These are phyloP conservation scores for Dreissena polymorpha DNA, from an alignment of 1,140 invertebrate genomes.

Conservation along the genomic window DNA sequence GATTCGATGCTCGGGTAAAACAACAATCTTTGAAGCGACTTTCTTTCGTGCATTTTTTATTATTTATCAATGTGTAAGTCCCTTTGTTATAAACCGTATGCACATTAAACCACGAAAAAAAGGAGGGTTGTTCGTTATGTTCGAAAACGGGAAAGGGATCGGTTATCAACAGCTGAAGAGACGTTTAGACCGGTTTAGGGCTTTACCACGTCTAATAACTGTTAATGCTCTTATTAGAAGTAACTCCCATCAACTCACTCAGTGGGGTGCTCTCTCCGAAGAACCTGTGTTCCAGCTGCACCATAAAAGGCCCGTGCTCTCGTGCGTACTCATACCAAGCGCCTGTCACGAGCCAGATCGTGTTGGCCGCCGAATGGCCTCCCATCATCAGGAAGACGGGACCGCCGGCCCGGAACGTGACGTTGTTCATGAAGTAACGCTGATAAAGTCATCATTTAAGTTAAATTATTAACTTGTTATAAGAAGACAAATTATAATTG, in stretches of 20 bases:
- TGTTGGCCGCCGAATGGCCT: constrained; percentile 74
- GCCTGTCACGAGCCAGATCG: constrained; percentile 89
- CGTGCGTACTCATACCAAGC: constrained; percentile 81
- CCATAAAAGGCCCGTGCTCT: constrained; percentile 85
- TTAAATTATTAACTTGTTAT: too few species aligned
- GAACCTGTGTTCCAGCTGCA: constrained; percentile 93
- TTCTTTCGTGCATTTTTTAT: too few species aligned
- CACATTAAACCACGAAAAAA: too few species aligned
- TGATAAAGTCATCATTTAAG: not conserved
- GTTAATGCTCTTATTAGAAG: not conserved
- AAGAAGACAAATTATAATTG: not conserved
- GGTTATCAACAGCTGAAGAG: too few species aligned
- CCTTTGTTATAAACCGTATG: too few species aligned
- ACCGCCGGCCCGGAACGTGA: constrained; percentile 74
- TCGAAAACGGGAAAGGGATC: too few species aligned
- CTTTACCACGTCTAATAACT: too few species aligned
- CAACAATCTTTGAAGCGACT: too few species aligned
- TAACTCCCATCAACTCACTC: constrained; percentile 71
- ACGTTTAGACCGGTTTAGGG: too few species aligned
- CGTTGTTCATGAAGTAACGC: constrained; percentile 48
- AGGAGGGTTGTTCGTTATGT: too few species aligned
- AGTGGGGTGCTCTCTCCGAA: constrained; percentile 94
- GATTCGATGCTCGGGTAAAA: too few species aligned
- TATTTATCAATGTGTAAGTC: too few species aligned
- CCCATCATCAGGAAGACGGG: constrained; percentile 94